Evolutionary conservation across 2,797 vertebrate genomes (phyloP), one percentile per base, ranked within the genome.

Genomic region (Stomatorhinus walkeri): DNA sequence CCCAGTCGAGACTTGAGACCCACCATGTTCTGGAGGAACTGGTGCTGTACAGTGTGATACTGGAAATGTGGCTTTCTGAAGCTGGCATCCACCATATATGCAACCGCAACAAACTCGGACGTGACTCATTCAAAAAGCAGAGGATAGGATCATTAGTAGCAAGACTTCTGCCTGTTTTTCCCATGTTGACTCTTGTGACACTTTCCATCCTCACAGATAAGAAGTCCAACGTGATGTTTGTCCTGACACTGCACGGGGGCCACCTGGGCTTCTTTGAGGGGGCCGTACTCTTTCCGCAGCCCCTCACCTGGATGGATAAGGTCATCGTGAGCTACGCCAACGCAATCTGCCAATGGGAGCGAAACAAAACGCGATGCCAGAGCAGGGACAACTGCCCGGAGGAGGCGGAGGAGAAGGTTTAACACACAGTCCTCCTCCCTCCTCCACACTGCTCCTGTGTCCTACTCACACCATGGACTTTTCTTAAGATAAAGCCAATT

Each of bases 201-300:
- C 10, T 86, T 52, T n/a, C 46, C 51, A 56, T 51, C 85, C 51
- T 32, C 85, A 40, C 94, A 99, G 98, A 97, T 92, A 98, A 98
- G 90, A 97, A 96, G 91, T 96, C 97, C 91, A 98, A 98, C 0
- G 97, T 98, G 90, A 96, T 98, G 89, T 98, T 98, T n/a, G 96
- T 95, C 85, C 94, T 98, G 91, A 98, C 98, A 0, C 96, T 97
- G 85, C 98, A 98, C 0, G 98, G 98, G 86, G 98, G 98, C n/a
- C 98, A 99, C 94, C 95, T 99, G 93, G 98, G 98, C 91, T 99
- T 99, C 95, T 99, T 99, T 5, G 98, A 99, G 92, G 98, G 98
- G 0, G 96, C 97, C 0, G 95, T 98, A 89, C 96, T 99, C 0
- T 96, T 99, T 90, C 98, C 98, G 0, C 96, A 98, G 85, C 97